phyloP scores from a whole-genome alignment of 2,888 invertebrate species.

The Syrista parreyssii region DNA sequence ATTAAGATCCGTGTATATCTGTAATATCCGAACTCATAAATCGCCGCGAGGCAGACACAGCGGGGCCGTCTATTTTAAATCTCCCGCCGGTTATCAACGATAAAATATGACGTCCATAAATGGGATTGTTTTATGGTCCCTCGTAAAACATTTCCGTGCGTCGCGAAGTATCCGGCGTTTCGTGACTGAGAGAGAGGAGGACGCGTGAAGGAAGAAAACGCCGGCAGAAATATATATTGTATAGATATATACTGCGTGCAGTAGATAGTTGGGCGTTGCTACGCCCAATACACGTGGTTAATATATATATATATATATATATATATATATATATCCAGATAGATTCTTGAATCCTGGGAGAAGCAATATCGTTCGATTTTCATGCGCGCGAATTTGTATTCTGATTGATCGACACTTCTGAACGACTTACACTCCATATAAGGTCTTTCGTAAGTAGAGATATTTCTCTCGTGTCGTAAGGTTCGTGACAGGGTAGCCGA shows the following conservation, averaged over 20 bases:
- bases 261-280: neutral
- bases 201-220: neutral
- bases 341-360: neutral
- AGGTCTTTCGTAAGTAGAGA: neutral
- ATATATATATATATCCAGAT: neutral
- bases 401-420: neutral
- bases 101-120: slow-evolving; percentile 17
- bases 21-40: slow-evolving; percentile 19
- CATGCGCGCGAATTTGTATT: neutral
- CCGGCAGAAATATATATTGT: neutral
- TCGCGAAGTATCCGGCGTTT: neutral
- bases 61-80: slow-evolving; percentile 20
- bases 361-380: neutral
- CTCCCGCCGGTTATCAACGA: slow-evolving; percentile 21
- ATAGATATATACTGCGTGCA: neutral
- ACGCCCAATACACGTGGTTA: neutral
- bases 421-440: neutral
- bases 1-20: slow-evolving; percentile 21
- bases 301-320: neutral
- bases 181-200: neutral
- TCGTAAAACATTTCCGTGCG: slow-evolving; percentile 7
- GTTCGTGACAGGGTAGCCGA: neutral
- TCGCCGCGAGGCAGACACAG: slow-evolving; percentile 13
- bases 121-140: slow-evolving; percentile 1
- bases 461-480: neutral